A percentile compares a stretch with the other conserved stretches of the same genome.
Conservation (phyloP, 2,113 vertebrate genomes). For the Aegithalos caudatus region DNA sequence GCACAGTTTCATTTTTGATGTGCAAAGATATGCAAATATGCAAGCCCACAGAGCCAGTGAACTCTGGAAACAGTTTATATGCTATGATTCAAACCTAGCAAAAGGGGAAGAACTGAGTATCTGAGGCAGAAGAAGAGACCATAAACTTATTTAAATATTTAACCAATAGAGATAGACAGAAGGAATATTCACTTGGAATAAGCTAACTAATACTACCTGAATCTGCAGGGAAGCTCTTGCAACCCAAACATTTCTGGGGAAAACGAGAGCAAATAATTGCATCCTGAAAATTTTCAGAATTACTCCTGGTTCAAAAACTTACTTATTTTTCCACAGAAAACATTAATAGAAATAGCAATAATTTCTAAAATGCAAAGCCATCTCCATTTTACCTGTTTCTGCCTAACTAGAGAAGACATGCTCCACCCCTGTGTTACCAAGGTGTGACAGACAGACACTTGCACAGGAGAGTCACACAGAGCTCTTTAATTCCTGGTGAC, state of each 20-base stretch:
- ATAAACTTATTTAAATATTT: conserved; percentile 22
- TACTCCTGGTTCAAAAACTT: neutral
- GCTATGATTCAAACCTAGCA: neutral
- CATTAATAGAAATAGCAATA: neutral
- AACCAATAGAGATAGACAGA: neutral
- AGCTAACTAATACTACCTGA: neutral
- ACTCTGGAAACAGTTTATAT: neutral
- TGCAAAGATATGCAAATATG: neutral
- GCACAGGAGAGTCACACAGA: neutral
- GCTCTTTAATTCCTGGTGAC: neutral
- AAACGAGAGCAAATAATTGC: neutral
- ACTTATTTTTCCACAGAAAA: neutral
- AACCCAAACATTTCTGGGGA: neutral
- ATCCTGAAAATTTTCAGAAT: neutral
- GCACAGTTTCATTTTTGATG: neutral
- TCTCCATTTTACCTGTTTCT: neutral
- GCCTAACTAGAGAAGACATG: neutral
- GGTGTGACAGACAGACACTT: neutral
- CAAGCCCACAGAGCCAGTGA: neutral
- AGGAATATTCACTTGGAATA: neutral
- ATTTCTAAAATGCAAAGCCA: neutral
- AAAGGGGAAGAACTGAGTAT: neutral
- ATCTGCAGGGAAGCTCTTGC: neutral
- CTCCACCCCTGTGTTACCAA: neutral
- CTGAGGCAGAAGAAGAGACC: neutral